Conservation (phyloP, 2,888 invertebrate species). For the Toxonevra muliebris region DNA sequence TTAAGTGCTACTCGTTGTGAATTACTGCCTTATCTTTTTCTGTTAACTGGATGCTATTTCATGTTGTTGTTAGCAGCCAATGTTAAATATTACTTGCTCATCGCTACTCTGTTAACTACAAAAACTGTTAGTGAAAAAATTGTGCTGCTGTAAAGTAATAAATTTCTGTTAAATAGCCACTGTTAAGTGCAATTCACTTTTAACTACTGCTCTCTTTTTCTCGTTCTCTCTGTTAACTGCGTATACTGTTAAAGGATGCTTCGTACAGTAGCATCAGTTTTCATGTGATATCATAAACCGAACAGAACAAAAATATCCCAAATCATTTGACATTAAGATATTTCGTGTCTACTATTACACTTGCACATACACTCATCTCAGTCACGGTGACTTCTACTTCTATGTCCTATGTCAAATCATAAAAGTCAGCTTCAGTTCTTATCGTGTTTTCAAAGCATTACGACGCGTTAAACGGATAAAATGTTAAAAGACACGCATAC, state of each 20-base stretch:
- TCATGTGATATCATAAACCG: neutral
- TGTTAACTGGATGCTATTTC: too few relatives aligned
- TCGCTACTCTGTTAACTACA: too few relatives aligned
- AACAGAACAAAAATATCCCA: neutral
- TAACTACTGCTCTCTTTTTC: too few relatives aligned
- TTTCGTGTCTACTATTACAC: neutral
- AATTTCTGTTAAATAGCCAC: too few relatives aligned
- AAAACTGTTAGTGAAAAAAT: too few relatives aligned
- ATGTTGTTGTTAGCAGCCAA: too few relatives aligned
- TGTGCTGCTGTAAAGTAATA: too few relatives aligned
- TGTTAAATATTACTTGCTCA: too few relatives aligned
- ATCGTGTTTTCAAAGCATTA: conserved; percentile 15
- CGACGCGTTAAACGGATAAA: conserved; percentile 10
- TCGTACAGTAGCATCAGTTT: neutral
- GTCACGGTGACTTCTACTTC: neutral
- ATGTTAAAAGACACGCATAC: neutral
- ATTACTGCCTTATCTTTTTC: too few relatives aligned
- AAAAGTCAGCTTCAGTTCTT: conserved; percentile 11
- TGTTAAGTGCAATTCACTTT: too few relatives aligned
- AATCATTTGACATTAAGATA: neutral
- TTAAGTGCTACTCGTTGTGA: too few relatives aligned
- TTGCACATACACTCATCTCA: neutral
- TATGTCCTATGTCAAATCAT: neutral
- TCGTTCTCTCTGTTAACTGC: neutral
- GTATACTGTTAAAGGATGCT: neutral